Evolutionary conservation across 2,888 invertebrate genomes (phyloP), one percentile per base, ranked within the genome.

Genomic region (Pandemis cinnamomeana): DNA sequence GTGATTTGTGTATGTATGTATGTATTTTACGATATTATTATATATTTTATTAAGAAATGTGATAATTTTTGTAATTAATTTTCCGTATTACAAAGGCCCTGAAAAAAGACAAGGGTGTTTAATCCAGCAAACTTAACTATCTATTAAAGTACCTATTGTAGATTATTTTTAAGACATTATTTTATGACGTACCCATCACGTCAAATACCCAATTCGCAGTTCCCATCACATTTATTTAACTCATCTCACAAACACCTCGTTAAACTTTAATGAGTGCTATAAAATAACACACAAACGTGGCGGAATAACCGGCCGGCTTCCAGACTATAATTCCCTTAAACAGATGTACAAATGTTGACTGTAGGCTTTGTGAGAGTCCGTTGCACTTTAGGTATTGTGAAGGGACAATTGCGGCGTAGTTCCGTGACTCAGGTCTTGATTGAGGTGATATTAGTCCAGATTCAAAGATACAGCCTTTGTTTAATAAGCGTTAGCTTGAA

Each of bases 321-420:
- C 51, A 44, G 42, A 69, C 64, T 64, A 69, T 51, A 72, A 72
- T 53, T 48, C 60, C 69, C 62, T 73, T 69, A 46, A 66, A 27
- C 73, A 73, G 51, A 60, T 73, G 73, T 69, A 69, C 51, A 58
- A 69, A 69, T 44, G 58, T 51, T 44, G 61, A 42, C 67, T 48
- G 36, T 62, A 27, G 42, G 66, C 73, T 73, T 73, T 73, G 69
- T 73, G 69, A 42, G 10, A 51, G 69, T 68, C 8, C 69, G 64
- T 42, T 73, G 72, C 73, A 58, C 73, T 55, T 67, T 73, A 63
- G 68, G 41, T 69, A 66, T 60, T 64, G 44, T 53, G 5, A 41
- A 41, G 36, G 58, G 48, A 46, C 42, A 58, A 61, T 46, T 64
- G 46, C 61, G 48, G 15, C 71, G 71, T 53, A 42, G 60, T 71